Evolutionary conservation across 2,888 invertebrate genomes (phyloP), one percentile per base, ranked within the genome.

Genomic region (Lepidonotus clava): DNA sequence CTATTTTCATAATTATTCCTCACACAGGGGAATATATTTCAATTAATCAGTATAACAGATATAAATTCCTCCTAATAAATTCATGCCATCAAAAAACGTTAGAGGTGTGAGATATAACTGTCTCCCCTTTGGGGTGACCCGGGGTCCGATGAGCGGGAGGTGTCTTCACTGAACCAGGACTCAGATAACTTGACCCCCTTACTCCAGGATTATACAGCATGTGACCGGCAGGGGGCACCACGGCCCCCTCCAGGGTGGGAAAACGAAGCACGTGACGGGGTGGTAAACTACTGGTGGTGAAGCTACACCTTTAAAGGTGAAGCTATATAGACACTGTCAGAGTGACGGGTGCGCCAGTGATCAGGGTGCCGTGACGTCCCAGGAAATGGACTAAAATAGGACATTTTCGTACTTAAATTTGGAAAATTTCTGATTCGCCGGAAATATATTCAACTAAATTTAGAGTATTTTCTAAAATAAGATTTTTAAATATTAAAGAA

Each of bases 141-240:
- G 38, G 34, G 6, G n/a, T n/a, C 0, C 38, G 71, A 71, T 71
- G 36, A 38, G 71, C 38, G 71, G 34, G 71, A 71, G 71, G 71
- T 71, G 71, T 38, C 71, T 71, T 71, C 71, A 38, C n/a, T 71
- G 71, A 71, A 34, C 24, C 71, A 71, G 71, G 71, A 71, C 71
- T 36, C 6, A 14, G 14, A 71, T 1, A 71, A 71, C 38, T n/a
- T 71, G 24, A 71, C 71, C 71, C 71, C 71, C 71, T 71, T 71
- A 71, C 38, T 71, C 71, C 71, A 11, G 56, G 24, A 28, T 32
- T 28, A 61, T 28, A n/a, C 53, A 53, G 18, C 21, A n/a, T 11
- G 2, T n/a, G 28, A 11, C 24, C n/a, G 28, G 21, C 24, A 24
- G 61, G 2, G 2, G 24, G 28, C 61, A 28, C 21, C 28, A 32